These are phyloP conservation scores for Sinohyriopsis cumingii DNA, from an alignment of 2,888 invertebrate genomes.

Conservation along the genomic window DNA sequence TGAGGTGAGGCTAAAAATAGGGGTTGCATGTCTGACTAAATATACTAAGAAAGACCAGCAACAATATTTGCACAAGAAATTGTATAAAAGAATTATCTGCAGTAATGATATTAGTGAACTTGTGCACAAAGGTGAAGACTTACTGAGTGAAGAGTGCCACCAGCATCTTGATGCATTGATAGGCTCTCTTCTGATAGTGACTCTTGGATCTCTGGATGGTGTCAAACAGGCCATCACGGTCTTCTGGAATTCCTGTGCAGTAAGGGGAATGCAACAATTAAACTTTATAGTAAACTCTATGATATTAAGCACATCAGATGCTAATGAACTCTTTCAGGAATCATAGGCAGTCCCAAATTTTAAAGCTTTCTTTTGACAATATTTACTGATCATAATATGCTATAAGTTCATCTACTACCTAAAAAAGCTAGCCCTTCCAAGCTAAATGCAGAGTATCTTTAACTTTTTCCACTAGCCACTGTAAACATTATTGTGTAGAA, in stretches of 20 bases:
- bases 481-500: no score
- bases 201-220: conserved; percentile 93
- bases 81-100: no score
- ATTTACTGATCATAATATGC: no score
- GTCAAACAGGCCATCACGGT: conserved; percentile 93
- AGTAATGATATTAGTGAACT: not conserved
- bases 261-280: not conserved
- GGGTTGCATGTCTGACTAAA: no score
- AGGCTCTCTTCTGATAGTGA: conserved; percentile 96
- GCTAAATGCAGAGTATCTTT: no score
- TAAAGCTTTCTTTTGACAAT: not conserved
- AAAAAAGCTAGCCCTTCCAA: no score
- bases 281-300: not conserved
- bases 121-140: conserved; percentile 27
- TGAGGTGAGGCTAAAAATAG: no score
- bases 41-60: no score
- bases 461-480: no score
- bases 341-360: not conserved
- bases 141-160: conserved; percentile 87
- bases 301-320: not conserved
- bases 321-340: no score
- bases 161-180: conserved; percentile 96
- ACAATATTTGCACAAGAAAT: no score
- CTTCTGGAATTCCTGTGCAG: conserved; percentile 80
- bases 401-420: no score